Base-by-base conservation (phyloP, 2,888 invertebrate species). In the Macropis europaea region DNA sequence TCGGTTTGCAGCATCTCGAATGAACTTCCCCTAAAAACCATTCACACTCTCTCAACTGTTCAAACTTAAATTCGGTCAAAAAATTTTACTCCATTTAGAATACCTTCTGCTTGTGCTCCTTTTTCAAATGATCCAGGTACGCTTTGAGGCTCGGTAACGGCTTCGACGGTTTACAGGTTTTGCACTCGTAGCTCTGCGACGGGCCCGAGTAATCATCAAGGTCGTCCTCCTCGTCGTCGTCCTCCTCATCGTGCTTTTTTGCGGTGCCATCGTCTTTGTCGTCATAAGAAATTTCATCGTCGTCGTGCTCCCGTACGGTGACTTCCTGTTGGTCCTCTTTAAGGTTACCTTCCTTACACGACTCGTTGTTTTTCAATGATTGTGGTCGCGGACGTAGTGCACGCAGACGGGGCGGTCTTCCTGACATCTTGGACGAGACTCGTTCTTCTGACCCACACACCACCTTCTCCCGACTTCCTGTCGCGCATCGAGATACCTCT, bases 171-270 rank as follows among this genome's bases (percentile, higher is more conserved):
- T 84, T 90, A 82, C 86, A 90, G 52, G 70, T 89, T 83, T 86
- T 90, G 76, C 83, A 92, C 59, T 85, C 86, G 76, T 85, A 84
- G 69, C 60, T 80, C 52, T 79, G 84, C 11, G 90, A 90, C 28
- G 76, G 60, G 53, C 79, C 83, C 6, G 67, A 50, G 28, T 32
- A 50, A 28, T 71, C 71, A 34, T 52, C 19, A 15, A 34, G 22
- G 7, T 6, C 45, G n/a, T 38, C 60, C 1, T 47, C 38, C 3
- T 62, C 62, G 3, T 48, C 26, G 9, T 74, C 63, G 24, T n/a
- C 36, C 30, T 66, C 66, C 17, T 48, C 2, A 45, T 38, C 32
- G 17, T 28, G 13, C 57, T 54, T 60, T 9, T 43, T 50, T 17
- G 54, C 9, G 2, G 17, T 5, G 2, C 15, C 47, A 6, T 62